These are phyloP conservation scores for Pteronotus mesoamericanus DNA, from an alignment of 2,797 vertebrate species.

Conservation along the genomic window DNA sequence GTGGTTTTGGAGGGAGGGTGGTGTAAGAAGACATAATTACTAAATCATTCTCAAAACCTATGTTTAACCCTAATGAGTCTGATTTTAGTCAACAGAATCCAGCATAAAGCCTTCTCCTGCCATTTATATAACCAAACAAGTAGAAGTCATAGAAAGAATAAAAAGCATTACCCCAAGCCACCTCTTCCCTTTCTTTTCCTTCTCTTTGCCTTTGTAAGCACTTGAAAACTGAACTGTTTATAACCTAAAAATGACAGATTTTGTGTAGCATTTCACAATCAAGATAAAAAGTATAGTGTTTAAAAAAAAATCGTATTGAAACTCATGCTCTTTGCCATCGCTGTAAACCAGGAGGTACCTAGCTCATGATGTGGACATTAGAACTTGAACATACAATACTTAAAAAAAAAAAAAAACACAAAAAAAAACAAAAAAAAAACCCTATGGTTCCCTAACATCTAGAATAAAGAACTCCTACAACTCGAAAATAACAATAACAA, in stretches of 20 bases:
- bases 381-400: neutral
- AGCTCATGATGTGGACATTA: neutral
- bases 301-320: neutral
- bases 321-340: neutral
- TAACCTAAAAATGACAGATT: neutral
- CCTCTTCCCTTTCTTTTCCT: neutral
- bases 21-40: conserved; percentile 6
- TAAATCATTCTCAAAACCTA: neutral
- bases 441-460: neutral
- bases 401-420: neutral
- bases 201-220: neutral
- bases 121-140: neutral
- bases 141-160: neutral
- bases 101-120: neutral
- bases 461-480: neutral
- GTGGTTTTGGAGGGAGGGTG: neutral
- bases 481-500: neutral
- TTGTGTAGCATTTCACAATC: neutral
- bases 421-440: neutral
- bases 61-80: neutral
- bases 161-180: neutral
- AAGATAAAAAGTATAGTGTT: neutral
- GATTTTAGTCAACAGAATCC: neutral
- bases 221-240: neutral
- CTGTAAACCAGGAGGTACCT: neutral